Conservation (phyloP, 2,888 invertebrate genomes). For the Podotricha telesiphe region DNA sequence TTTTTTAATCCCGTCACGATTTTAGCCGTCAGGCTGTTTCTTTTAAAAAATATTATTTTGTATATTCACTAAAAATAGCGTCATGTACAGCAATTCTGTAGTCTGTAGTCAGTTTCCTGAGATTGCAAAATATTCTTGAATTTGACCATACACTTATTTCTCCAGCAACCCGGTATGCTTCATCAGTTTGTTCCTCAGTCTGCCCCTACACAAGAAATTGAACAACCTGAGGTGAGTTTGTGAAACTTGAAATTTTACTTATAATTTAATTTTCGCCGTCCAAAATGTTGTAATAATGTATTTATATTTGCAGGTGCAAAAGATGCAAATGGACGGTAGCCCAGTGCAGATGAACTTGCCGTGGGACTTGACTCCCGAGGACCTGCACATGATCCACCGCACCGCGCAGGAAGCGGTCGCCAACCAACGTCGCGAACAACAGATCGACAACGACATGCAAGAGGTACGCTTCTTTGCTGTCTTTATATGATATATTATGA, state of each 20-base stretch:
- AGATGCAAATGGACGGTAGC: conserved; percentile 70
- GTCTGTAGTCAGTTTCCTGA: no score
- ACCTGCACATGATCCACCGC: conserved; percentile 74
- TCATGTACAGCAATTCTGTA: no score
- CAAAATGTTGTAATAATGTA: no score
- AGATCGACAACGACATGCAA: conserved; percentile 78
- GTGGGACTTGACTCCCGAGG: conserved; percentile 75
- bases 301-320: conserved; percentile 56
- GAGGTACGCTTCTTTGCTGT: conserved; percentile 58
- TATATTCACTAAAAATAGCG: neutral
- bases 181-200: conserved; percentile 78
- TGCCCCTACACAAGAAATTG: conserved; percentile 77
- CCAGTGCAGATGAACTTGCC: conserved; percentile 71
- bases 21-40: neutral
- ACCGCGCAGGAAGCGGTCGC: conserved; percentile 70
- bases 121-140: no score
- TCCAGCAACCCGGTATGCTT: conserved; percentile 69
- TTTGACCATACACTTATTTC: conserved; percentile 32
- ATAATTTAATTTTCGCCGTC: neutral
- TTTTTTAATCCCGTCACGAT: neutral
- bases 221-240: conserved; percentile 73
- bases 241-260: no score
- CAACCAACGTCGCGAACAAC: conserved; percentile 68
- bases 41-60: neutral
- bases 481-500: neutral